phyloP scores from a whole-genome alignment of 2,797 vertebrate species.

The Geotrypetes seraphini region DNA sequence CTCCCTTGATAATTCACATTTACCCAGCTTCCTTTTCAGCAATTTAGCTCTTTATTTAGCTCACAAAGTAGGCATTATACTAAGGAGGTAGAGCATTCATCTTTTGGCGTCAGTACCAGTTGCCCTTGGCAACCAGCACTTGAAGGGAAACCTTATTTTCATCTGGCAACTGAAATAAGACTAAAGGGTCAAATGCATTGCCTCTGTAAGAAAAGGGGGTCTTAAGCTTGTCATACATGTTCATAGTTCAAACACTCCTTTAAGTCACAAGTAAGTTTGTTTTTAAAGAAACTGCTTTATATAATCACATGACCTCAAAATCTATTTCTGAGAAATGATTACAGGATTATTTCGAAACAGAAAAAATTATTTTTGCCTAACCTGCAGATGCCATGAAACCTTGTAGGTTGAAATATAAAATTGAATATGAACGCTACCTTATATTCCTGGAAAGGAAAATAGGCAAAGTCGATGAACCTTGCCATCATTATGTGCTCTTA shows the following conservation, averaged over 20 bases:
- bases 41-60: conserved; percentile 61
- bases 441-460: no score
- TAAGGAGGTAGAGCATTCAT: conserved; percentile 58
- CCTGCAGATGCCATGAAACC: no score
- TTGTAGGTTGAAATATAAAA: no score
- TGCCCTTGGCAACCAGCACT: conserved; percentile 53
- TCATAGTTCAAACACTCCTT: conserved; percentile 24
- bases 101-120: conserved; percentile 48
- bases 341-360: no score
- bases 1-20: conserved; percentile 43
- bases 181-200: conserved; percentile 42
- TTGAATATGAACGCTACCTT: no score
- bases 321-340: no score
- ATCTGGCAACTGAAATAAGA: conserved; percentile 45
- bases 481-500: no score
- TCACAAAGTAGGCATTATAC: conserved; percentile 62
- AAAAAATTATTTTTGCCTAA: no score
- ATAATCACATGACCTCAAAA: neutral
- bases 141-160: conserved; percentile 55
- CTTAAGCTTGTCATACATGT: conserved; percentile 31
- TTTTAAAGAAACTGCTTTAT: conserved; percentile 13
- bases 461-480: no score
- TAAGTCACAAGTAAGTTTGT: conserved; percentile 3
- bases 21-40: conserved; percentile 39
- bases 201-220: conserved; percentile 24